Base-by-base conservation (phyloP, 2,888 invertebrate genomes). In the Ennomos quercinarius region DNA sequence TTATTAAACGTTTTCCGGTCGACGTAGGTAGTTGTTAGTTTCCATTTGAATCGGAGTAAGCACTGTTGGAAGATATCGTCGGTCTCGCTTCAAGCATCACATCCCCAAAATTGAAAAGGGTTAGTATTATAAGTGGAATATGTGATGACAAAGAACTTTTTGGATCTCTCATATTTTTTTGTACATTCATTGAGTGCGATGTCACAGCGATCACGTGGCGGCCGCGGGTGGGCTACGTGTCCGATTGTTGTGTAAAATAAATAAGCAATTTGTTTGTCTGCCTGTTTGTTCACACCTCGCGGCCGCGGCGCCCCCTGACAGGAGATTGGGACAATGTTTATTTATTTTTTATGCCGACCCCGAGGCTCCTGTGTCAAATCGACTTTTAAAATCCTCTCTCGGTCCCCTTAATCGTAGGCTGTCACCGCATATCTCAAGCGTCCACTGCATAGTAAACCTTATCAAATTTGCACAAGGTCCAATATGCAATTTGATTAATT, bases 231-330 rank as follows among this genome's bases (percentile, higher is more conserved):
- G 68, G 63, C 63, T 48, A 45, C 56, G 58, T 49, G 56, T 10
- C 55, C 60, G 61, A 66, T 64, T 65, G 68, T 67, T 66, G 70
- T 64, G 57, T 64, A 61, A 68, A 74, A 74, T 69, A 77, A 72
- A 72, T 68, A 76, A 73, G 68, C 70, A 67, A 73, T 72, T 71
- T 71, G 68, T 74, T 63, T 68, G 70, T 72, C 59, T 54, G 68
- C 51, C 41, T 71, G 70, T 72, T 74, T 70, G 71, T 73, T 73
- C 68, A 63, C 71, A 74, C 72, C 67, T 72, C 56, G 54, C 54
- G 51, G 36, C 56, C 44, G 42, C 57, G 56, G 63, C 59, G 64
- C 60, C 66, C 66, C 61, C 57, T 43, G 52, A 40, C 54, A 47
- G 17, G 65, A 59, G 58, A 60, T 49, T 45, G 59, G 61, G 66